Evolutionary conservation across 2,797 vertebrate genomes (phyloP).

Genomic region (Chelmon rostratus): DNA sequence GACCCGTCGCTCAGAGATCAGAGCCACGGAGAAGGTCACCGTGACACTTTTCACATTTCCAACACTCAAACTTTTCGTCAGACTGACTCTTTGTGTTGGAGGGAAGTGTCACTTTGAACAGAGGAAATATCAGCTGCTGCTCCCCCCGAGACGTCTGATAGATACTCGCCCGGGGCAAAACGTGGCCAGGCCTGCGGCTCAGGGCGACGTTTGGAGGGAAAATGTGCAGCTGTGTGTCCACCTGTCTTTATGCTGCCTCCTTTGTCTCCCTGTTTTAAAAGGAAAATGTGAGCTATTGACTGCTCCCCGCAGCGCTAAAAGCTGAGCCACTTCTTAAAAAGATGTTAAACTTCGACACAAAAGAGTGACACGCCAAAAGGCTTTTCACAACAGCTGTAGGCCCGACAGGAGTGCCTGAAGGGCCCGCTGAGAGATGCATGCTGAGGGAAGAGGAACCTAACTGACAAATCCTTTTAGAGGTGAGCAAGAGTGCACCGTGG

Average conservation of each 20-base stretch:
- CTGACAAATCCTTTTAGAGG: slow-evolving; percentile 46
- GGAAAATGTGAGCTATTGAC: slow-evolving; percentile 24
- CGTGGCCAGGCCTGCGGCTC: slow-evolving; percentile 20
- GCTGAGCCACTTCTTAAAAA: slow-evolving; percentile 24
- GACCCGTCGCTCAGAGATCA: not conserved
- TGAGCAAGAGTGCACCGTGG: slow-evolving; percentile 15
- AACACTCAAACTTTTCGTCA: slow-evolving; percentile 27
- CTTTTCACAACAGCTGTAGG: slow-evolving; percentile 47
- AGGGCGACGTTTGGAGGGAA: slow-evolving; percentile 27
- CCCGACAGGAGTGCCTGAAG: slow-evolving; percentile 36
- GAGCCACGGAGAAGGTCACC: slow-evolving; percentile 48
- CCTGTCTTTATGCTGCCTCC: slow-evolving; percentile 33
- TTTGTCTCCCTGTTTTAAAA: slow-evolving; percentile 48
- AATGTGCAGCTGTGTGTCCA: slow-evolving; percentile 27
- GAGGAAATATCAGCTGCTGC: slow-evolving; percentile 25
- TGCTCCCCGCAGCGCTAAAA: slow-evolving; percentile 48
- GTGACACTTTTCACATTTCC: slow-evolving; percentile 44
- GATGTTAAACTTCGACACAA: slow-evolving; percentile 28
- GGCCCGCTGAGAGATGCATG: slow-evolving; percentile 23
- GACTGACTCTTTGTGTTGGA: slow-evolving; percentile 51
- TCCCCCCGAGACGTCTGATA: slow-evolving; percentile 21
- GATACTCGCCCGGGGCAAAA: slow-evolving; percentile 24
- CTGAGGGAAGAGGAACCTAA: slow-evolving; percentile 15
- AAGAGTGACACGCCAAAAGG: slow-evolving; percentile 43
- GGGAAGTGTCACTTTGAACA: slow-evolving; percentile 33